Base-by-base conservation (phyloP, 2,888 invertebrate genomes). In the Caenorhabditis wallacei region DNA sequence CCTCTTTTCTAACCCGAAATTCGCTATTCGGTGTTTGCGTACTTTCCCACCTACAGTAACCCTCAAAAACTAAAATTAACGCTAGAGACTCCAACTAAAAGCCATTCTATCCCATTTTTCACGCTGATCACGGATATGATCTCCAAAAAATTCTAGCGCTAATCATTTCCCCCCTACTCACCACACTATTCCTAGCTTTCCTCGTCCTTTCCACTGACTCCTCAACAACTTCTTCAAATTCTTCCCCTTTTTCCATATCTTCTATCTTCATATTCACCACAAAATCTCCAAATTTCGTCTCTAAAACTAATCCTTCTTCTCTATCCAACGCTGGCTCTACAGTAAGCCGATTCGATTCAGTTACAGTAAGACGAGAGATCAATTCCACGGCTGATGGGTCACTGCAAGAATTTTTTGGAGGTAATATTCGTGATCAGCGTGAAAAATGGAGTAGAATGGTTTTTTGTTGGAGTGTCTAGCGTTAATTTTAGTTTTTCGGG, bases 201-300 rank as follows among this genome's bases (percentile, higher is more conserved):
- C 64, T n/a, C 8, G 37, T 59, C 30, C 59, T 40, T 3, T 61
- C 48, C 4, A 66, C 2, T 16, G 24, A 37, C 11, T 40, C 53
- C 20, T 75, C 75, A 0, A 54, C 40, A 40, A 59, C 20, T 43
- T 63, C 30, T 20, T 76, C 59, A 8, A 30, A 30, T 3, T 74
- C 72, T 1, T 2, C 16, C 0, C 22, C 64, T 2, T 64, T 22
- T 5, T 79, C 66, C 18, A 20, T 18, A 24, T 80, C 80, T 2
- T 61, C 61, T 3, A 81, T 64, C 30, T 43, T 20, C 0, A 81
- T 81, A 13, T 53, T 70, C 1, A 59, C 81, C n/a, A 20, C 40
- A 18, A 57, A 81, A 53, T 81, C 81, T 18, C 81, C 81, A 40
- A 81, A 75, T 18, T 56, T 69, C 0, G 69, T 75, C 26, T 81